Conservation (phyloP, 2,113 vertebrate species). For the Zosterops pallidus region DNA sequence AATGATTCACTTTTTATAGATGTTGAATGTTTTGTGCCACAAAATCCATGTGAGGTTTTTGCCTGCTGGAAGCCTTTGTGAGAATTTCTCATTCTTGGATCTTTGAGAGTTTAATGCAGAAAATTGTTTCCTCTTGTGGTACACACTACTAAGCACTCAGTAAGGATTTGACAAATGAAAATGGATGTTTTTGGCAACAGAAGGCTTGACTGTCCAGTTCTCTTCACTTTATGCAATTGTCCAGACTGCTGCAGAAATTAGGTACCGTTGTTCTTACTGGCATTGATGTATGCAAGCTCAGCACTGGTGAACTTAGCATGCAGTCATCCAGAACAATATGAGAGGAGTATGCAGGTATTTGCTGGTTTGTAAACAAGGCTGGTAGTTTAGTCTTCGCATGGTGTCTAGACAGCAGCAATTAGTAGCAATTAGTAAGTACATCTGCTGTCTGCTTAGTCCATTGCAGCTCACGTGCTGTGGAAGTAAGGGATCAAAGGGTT, state of each 20-base stretch:
- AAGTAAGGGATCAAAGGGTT: neutral
- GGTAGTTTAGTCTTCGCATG: constrained; percentile 32
- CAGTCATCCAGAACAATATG: neutral
- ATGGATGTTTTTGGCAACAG: neutral
- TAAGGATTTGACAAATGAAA: neutral
- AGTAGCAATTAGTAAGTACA: constrained; percentile 53
- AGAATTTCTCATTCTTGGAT: neutral
- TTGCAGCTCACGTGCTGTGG: neutral
- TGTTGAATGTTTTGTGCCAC: neutral
- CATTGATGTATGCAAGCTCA: neutral
- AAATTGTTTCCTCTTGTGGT: neutral
- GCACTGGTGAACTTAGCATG: neutral
- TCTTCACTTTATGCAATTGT: neutral
- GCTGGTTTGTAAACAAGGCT: constrained; percentile 32
- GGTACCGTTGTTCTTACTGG: neutral
- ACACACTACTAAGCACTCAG: neutral
- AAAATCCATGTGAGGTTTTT: neutral
- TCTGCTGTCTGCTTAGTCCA: constrained; percentile 36
- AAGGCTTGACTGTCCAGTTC: neutral
- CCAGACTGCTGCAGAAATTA: neutral
- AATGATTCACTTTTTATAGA: neutral
- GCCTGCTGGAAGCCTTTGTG: neutral
- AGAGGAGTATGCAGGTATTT: neutral
- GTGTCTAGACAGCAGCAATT: constrained; percentile 63
- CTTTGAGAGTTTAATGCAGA: neutral